Evolutionary conservation across 2,113 vertebrate genomes (phyloP), one percentile per base, ranked within the genome.

Genomic region (Rhynchopsitta pachyrhyncha): DNA sequence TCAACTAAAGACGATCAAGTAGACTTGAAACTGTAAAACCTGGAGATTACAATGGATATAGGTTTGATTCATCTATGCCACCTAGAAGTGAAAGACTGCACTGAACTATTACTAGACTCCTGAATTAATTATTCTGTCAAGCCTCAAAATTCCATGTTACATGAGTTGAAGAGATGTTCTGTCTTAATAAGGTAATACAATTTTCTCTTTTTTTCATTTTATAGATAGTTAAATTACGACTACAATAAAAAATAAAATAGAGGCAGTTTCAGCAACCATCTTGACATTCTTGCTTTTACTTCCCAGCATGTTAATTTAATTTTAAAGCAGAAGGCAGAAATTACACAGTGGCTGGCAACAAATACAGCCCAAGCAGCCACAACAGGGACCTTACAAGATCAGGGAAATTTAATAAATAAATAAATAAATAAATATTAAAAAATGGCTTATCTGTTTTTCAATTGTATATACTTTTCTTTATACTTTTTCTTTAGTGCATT

Each of bases 301-400:
- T 92, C 60, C 52, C 88, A 94, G 80, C 73, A 52, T 92, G 89
- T 95, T 96, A 84, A 91, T 96, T 95, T 86, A 79, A 82, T 86
- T 90, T 91, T 79, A 86, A 49, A 97, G 78, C 39, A 95, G 86
- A 89, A 96, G 85, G 88, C 86, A 97, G 79, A 96, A 97, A 97
- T 95, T 95, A 93, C 33, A 71, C 69, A 90, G 70, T 67, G 31
- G 35, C 70, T 96, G 78, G 75, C 41, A 96, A 73, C 59, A 92
- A 80, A 95, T 67, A 92, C 25, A 85, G 82, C 71, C 50, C 75
- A 41, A 95, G 47, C 20, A 97, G 49, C 18, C 39, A 83, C 73
- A 95, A 92, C 15, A 86, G 33, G 25, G 66, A 95, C 22, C 16
- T 94, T 25, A 25, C 22, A 95, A 74, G 52, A 80, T 33, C 82